Conservation (phyloP, 2,888 invertebrate species). For the Dione vanillae region DNA sequence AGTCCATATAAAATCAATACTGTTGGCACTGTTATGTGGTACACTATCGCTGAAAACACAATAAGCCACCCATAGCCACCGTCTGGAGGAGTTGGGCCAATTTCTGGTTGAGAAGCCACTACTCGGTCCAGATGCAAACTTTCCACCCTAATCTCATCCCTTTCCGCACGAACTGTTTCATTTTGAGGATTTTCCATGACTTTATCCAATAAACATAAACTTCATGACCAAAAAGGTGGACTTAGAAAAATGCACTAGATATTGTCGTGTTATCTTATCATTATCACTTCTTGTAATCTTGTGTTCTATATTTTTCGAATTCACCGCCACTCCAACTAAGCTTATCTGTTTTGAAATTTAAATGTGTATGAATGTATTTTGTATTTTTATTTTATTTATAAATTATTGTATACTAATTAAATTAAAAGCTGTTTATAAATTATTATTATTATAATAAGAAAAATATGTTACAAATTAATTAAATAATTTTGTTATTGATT, state of each 20-base stretch:
- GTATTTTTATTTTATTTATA: neutral
- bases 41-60: constrained; percentile 82
- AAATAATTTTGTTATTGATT: neutral
- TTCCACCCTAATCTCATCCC: constrained; percentile 61
- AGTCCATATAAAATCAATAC: constrained; percentile 83
- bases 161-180: constrained; percentile 50
- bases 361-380: neutral
- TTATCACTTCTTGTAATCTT: constrained; percentile 73
- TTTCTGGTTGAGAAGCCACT: constrained; percentile 86
- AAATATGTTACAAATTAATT: neutral
- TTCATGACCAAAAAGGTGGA: constrained; percentile 68
- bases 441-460: too few species aligned
- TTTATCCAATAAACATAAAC: constrained; percentile 56
- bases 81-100: constrained; percentile 87
- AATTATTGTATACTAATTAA: neutral
- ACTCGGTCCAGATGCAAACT: constrained; percentile 84
- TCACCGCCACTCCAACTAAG: constrained; percentile 59
- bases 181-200: constrained; percentile 65
- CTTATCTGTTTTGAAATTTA: constrained; percentile 19
- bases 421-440: neutral
- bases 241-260: constrained; percentile 68
- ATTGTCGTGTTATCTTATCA: constrained; percentile 80
- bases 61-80: constrained; percentile 88
- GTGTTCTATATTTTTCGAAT: constrained; percentile 73
- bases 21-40: constrained; percentile 85